Conservation (phyloP, 2,888 invertebrate genomes). For the Eupithecia subumbrata region DNA sequence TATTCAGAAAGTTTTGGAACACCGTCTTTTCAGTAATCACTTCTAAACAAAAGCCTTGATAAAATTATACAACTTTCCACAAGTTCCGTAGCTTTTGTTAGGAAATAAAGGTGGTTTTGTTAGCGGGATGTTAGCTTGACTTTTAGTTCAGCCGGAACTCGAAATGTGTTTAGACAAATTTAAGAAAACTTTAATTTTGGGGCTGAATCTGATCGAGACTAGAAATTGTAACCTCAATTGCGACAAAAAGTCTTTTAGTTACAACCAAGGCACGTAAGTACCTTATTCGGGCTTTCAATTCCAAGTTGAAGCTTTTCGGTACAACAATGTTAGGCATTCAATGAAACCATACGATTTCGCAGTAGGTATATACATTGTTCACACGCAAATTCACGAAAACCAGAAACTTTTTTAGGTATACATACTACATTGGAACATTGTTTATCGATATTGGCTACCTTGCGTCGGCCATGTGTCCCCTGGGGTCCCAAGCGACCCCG, state of each 20-base stretch:
- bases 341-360: background rate
- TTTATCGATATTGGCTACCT: constrained; percentile 31
- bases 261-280: no score
- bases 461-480: background rate
- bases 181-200: background rate
- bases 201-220: background rate
- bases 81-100: constrained; percentile 24
- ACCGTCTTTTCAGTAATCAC: constrained; percentile 34
- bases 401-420: constrained; percentile 27
- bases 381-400: constrained; percentile 19
- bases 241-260: background rate
- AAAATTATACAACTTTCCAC: constrained; percentile 31
- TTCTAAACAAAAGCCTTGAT: constrained; percentile 35
- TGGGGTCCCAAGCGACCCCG: background rate
- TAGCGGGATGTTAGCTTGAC: background rate
- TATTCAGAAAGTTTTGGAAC: constrained; percentile 30
- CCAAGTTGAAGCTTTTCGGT: background rate
- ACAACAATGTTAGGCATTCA: background rate
- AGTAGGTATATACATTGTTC: background rate
- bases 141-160: background rate
- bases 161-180: background rate
- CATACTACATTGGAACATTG: constrained; percentile 29
- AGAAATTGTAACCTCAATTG: background rate
- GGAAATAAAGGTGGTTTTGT: constrained; percentile 15
- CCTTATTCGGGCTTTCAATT: background rate